Base-by-base conservation (phyloP, 2,888 invertebrate genomes). In the Latrodectus hesperus region DNA sequence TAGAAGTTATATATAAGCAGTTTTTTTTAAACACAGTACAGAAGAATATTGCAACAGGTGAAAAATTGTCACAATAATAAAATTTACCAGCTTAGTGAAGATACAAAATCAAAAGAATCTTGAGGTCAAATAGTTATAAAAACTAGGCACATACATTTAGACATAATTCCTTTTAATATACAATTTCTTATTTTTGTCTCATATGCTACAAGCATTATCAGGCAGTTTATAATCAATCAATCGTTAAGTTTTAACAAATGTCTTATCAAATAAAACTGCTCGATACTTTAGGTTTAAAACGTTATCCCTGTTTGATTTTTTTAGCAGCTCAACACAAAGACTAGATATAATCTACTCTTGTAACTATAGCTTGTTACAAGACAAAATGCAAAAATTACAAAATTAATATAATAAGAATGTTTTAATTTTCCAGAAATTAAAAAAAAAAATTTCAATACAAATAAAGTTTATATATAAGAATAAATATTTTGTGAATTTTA, bases 71-170 rank as follows among this genome's bases (percentile, higher is more conserved):
- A 84, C 65, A 79, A 22, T 72, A 52, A 79, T 79, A 85, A 85
- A 86, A 55, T 79, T 76, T 74, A 72, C 70, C 74, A 51, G 55
- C 60, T 77, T 81, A 80, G 81, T 86, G 86, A 80, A 86, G 76
- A 77, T 77, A 81, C 74, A 86, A 86, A 86, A 72, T 16, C 65
- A 86, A 86, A 49, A 71, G 65, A 81, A 86, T 64, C 51, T 38
- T n/a, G 68, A 79, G 67, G 64, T 80, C 72, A 80, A 70, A 65
- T 74, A 81, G 71, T 81, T 86, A 86, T 86, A 64, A 86, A 86
- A 86, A 86, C 86, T 86, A 86, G 86, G 86, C 86, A 86, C 86
- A 81, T 86, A 81, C 81, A 53, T 68, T 49, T 73, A 86, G 80
- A 81, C 81, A 86, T 81, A 86, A 86, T 64, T 81, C 64, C 65